Conservation (phyloP, 2,797 vertebrate genomes). For the Pseudopleuronectes americanus region DNA sequence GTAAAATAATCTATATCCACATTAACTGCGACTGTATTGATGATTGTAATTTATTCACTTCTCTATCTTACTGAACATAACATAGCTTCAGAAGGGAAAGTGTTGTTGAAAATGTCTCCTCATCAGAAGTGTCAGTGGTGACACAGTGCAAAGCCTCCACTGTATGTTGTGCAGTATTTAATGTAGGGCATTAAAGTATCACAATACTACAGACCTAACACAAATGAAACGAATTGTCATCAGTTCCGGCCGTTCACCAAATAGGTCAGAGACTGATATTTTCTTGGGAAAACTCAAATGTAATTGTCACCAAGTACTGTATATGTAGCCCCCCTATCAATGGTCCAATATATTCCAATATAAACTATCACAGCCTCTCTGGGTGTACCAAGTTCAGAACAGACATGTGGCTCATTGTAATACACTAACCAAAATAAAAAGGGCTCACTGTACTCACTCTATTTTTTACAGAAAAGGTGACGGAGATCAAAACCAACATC, state of each 20-base stretch:
- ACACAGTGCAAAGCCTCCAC: not conserved
- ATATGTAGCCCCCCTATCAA: too few relatives aligned
- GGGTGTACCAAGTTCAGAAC: not conserved
- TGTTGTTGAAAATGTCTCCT: not conserved
- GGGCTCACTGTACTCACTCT: slow-evolving; percentile 1
- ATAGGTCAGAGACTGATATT: too few relatives aligned
- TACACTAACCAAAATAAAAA: not conserved
- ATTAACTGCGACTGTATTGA: too few relatives aligned
- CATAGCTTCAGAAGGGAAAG: not conserved
- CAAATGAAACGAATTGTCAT: too few relatives aligned
- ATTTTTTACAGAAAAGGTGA: slow-evolving; percentile 91
- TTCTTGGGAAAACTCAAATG: not conserved
- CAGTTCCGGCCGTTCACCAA: too few relatives aligned
- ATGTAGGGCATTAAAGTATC: not conserved
- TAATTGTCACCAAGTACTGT: too few relatives aligned
- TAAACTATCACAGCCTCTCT: too few relatives aligned
- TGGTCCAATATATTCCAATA: too few relatives aligned
- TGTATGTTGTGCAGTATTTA: too few relatives aligned
- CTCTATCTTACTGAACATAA: not conserved
- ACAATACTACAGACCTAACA: not conserved
- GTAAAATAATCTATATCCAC: too few relatives aligned
- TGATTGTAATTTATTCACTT: too few relatives aligned
- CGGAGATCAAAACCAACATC: slow-evolving; percentile 98
- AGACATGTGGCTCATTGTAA: not conserved
- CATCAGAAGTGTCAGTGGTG: not conserved